Base-by-base conservation (phyloP, 2,113 vertebrate genomes). In the Pelecanus crispus region DNA sequence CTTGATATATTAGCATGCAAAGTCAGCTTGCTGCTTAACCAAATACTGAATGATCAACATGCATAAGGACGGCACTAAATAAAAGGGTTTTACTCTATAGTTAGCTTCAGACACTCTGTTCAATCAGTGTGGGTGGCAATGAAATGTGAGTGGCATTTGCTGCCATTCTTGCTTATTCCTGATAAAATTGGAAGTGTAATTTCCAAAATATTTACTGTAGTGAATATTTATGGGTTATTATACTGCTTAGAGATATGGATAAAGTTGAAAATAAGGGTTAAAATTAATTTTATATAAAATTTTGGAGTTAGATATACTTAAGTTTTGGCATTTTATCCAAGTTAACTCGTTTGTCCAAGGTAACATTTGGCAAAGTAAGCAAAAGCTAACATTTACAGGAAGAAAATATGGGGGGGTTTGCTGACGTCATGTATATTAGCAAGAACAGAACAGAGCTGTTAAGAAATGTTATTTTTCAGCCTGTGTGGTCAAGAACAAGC, bases 41-140 rank as follows among this genome's bases (percentile, higher is more conserved):
- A 1, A 12, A 21, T 26, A 17, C 22, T 25, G 17, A 20, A 25
- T 17, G 66, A 34, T 14, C 31, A 63, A 4, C 13, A 17, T 31
- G 7, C 22, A 12, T 6, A 31, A 36, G 21, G 31, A 40, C 2
- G 2, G 13, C 34, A n/a, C 24, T 13, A 32, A 90, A 78, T 32
- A 6, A 34, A 53, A 49, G 2, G 10, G 2, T 53, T 25, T 38
- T 11, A 21, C 21, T 59, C 66, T 18, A 1, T 8, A 29, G 31
- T 44, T 32, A 25, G 14, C 13, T 59, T 71, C 77, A 81, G 63
- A 28, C 16, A 12, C 22, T 49, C 22, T 36, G 9, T 8, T 67
- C 45, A 34, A 9, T 31, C 20, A 7, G 0, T 5, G 34, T 3
- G 24, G 36, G 11, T 34, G 45, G 10, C 72, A 91, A 5, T 22